Conservation (phyloP, 2,888 invertebrate species). For the Vannuccia rotundouncinata region DNA sequence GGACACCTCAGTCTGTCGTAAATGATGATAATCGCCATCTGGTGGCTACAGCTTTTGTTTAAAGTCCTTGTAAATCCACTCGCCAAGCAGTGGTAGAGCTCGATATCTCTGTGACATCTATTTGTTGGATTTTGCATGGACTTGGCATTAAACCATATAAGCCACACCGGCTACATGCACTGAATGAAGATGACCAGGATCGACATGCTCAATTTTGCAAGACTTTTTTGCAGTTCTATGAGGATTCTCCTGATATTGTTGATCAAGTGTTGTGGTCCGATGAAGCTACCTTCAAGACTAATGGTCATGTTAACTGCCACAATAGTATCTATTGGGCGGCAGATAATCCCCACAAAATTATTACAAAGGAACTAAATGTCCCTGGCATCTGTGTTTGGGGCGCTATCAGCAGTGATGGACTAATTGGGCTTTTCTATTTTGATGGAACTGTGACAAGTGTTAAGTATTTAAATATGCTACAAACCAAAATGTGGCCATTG, state of each 20-base stretch:
- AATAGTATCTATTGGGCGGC: conserved; percentile 34
- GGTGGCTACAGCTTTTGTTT: conserved; percentile 5
- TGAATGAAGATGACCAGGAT: conserved; percentile 10
- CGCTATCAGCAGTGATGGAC: conserved; percentile 5
- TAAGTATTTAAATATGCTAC: conserved; percentile 24
- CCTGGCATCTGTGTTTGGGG: conserved; percentile 28
- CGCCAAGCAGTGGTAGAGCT: neutral
- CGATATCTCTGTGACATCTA: conserved; percentile 7
- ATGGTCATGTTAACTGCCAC: conserved; percentile 37
- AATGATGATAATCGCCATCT: neutral
- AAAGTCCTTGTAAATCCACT: neutral
- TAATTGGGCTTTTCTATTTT: conserved; percentile 24
- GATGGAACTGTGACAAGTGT: conserved; percentile 27
- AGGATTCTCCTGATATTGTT: conserved; percentile 16
- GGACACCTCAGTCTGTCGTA: conserved; percentile 6
- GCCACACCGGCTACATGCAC: conserved; percentile 10
- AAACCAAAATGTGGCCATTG: conserved; percentile 18
- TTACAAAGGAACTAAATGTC: conserved; percentile 19
- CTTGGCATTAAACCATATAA: conserved; percentile 1
- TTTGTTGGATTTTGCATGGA: conserved; percentile 13
- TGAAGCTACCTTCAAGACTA: conserved; percentile 36
- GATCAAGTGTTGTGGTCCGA: conserved; percentile 31
- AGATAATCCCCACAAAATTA: conserved; percentile 27
- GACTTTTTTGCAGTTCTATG: neutral
- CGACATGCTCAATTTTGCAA: neutral